Conservation (phyloP, 2,888 invertebrate genomes). For the Dicranocentrus wangi region DNA sequence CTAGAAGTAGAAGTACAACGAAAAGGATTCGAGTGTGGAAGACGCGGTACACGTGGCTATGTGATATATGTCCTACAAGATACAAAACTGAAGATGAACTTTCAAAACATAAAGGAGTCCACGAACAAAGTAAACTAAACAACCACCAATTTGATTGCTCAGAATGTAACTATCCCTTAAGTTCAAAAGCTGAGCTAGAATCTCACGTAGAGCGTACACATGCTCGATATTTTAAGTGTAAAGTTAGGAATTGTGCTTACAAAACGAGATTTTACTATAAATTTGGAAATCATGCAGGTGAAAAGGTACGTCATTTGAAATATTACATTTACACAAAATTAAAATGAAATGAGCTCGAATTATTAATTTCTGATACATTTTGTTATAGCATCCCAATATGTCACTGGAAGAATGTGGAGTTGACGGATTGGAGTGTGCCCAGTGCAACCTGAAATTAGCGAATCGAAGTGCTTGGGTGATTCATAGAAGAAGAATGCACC, state of each 20-base stretch:
- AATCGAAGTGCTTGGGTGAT: background rate
- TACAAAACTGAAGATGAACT: background rate
- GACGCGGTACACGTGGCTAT: background rate
- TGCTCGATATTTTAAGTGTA: background rate
- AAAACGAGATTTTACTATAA: background rate
- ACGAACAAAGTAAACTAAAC: background rate
- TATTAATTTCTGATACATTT: background rate
- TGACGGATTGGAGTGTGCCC: background rate
- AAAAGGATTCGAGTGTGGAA: background rate
- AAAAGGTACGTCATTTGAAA: conserved; percentile 10
- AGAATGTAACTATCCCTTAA: background rate
- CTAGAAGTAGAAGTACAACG: background rate
- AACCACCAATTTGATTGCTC: background rate
- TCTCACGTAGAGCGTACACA: background rate
- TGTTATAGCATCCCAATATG: conserved; percentile 12
- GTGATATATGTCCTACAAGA: background rate
- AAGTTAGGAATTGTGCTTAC: conserved; percentile 4
- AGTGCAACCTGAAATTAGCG: background rate
- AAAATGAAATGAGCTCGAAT: background rate
- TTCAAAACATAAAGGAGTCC: background rate
- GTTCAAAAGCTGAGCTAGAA: background rate
- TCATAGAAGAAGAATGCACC: conserved; percentile 15
- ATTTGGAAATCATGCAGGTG: background rate
- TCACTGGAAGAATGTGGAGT: background rate
- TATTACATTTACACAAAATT: background rate